Base-by-base conservation (phyloP, 2,888 invertebrate genomes). In the Geotrupes spiniger region DNA sequence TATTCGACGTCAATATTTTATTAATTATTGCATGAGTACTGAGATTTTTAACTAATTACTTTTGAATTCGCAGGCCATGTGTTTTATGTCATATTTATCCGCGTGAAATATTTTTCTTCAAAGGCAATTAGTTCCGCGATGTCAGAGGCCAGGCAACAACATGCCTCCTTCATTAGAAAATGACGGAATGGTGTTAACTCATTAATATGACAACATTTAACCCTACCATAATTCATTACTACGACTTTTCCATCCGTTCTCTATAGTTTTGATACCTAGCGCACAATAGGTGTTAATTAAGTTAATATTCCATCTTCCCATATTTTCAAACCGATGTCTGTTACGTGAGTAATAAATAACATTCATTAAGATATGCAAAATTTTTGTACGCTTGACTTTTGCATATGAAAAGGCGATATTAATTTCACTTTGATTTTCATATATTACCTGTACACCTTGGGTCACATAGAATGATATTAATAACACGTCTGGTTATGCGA, bases 131-230 rank as follows among this genome's bases (percentile, higher is more conserved):
- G 4, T 4, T 21, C 4, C 4, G 21, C 28, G 42, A 42, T 42
- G 52, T 36, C 51, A 51, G 39, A 48, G 46, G 49, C 46, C 52
- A 52, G 46, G 49, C 39, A 42, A 43, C 39, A 46, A 42, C 46
- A 28, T 46, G 25, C 46, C 46, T 52, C 41, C 49, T 42, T 46
- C 52, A 47, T 51, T 51, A 47, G 51, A 42, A 31, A 11, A 15
- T 36, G 36, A 41, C 46, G 36, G 39, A 46, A 46, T 40, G 29
- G 31, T 33, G 39, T 26, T 26, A 36, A 16, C 43, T 43, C 42
- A 42, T 43, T 43, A 43, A 43, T 43, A 12, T 25, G 43, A 43
- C 31, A 33, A 36, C 27, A 43, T 33, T 33, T 33, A 14, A 14
- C 15, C 33, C 33, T 2, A 9, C 12, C 12, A 33, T 15, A 33